phyloP scores from a whole-genome alignment of 2,113 vertebrate genomes.

The Cacatua alba region DNA sequence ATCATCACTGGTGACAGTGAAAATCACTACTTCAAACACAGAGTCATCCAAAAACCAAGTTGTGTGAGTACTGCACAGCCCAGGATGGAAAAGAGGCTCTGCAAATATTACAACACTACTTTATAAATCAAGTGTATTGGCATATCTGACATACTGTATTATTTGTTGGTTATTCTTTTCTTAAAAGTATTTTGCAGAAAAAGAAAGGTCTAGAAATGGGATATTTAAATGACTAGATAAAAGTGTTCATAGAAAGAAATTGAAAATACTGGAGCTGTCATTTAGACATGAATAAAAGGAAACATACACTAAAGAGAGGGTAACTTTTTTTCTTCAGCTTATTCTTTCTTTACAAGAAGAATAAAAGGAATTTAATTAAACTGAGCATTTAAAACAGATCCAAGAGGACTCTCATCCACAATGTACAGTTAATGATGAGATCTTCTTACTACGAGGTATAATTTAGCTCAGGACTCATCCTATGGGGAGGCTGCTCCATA shows the following conservation, averaged over 20 bases:
- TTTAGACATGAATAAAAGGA: not conserved
- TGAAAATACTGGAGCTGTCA: not conserved
- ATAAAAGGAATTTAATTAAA: conserved; percentile 33
- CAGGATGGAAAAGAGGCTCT: not conserved
- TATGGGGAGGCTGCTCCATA: not conserved
- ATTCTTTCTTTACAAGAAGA: not conserved
- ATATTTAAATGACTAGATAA: not conserved
- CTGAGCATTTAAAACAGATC: conserved; percentile 14
- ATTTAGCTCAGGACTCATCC: not conserved
- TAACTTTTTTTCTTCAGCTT: not conserved
- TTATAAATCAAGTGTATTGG: not conserved
- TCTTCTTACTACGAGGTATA: not conserved
- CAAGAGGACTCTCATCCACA: not conserved
- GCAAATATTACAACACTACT: not conserved
- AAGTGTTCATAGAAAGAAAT: not conserved
- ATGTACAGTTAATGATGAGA: not conserved
- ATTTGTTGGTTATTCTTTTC: not conserved
- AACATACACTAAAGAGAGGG: not conserved
- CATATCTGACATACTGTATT: not conserved
- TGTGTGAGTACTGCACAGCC: not conserved
- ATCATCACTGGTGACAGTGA: not conserved
- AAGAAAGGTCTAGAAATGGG: not conserved
- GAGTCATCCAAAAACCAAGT: not conserved
- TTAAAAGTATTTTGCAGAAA: not conserved
- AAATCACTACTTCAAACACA: not conserved